Evolutionary conservation across 2,113 vertebrate genomes (phyloP), one percentile per base, ranked within the genome.

Genomic region (Nothocercus julius): DNA sequence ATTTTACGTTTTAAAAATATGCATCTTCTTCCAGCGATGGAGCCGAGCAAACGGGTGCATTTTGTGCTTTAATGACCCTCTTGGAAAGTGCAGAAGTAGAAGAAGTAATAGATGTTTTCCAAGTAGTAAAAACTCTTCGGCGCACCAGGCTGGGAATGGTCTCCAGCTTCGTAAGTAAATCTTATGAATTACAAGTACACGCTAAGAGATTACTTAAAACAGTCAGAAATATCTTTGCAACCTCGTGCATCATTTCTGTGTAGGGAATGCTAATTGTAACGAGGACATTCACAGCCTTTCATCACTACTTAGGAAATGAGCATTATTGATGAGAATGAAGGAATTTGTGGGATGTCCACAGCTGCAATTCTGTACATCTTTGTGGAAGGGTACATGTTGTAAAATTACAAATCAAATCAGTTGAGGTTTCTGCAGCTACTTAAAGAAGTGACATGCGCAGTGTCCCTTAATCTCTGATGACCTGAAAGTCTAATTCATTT

Each of bases 31-130:
- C 21, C 87, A 99, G 99, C 34, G 98, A 99, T 59, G 99, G 99
- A 78, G 98, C 99, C 3, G 96, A 98, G 51, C 97, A 98, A 73
- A 98, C 98, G 0, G 99, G 99, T 40, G 53, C 98, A 3, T 99
- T 99, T 92, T 99, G 98, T 67, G 99, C 98, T 36, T 97, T 99
- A 97, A 98, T 99, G 97, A 99, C 98, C 82, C 97, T 99, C 56
- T 87, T 99, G 96, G 99, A 99, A 96, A 98, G 98, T 47, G 98
- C 98, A n/a, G 98, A 98, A 78, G 98, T 77, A 7, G 99, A 99
- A 97, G 99, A 98, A 69, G 95, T 99, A 77, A 90, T 99, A 51
- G 99, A 99, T 84, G 97, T 99, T 94, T 99, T 99, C 96, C 99
- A 99, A 94, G 98, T 98, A 56, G 98, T 97, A 49, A 99, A 99